Base-by-base conservation (phyloP, 2,888 invertebrate genomes). In the Xestia sexstrigata region DNA sequence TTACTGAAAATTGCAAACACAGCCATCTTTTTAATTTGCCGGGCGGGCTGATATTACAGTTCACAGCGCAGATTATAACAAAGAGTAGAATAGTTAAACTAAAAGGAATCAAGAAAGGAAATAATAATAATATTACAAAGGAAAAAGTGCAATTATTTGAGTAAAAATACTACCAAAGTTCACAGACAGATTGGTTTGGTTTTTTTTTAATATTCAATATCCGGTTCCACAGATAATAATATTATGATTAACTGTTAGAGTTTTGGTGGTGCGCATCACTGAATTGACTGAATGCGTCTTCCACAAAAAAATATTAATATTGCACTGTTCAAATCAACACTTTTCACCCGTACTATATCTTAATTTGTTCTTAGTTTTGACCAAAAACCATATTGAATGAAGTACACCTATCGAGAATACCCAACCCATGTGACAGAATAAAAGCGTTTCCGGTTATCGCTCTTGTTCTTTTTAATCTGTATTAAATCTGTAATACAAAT, bases 401-500 rank as follows among this genome's bases (percentile, higher is more conserved):
- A 66, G 23, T 8, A 8, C 45, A 60, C 9, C 20, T 62, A 63
- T 39, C 78, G 55, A 78, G 79, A 49, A 67, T 80, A 67, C 11
- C 35, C 26, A 26, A 20, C 23, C 3, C 15, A 30, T 23, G 45
- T 35, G 42, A 82, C 39, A 70, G 55, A 62, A n/a, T 35, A 58
- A 68, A 47, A 55, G 6, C 26, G n/a, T 65, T 26, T 45, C 13
- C n/a, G 1, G 13, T 47, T 13, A n/a, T 39, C 11, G 47, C 13
- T 13, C 20, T 15, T 23, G 15, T 13, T 81, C 23, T 65, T 69
- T 71, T 47, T 78, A 65, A 65, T 73, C 83, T 83, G 80, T 84
- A 72, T 73, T 75, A 79, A 65, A 65, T 73, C 83, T 83, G 80
- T 84, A 72, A 71, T 75, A 79, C 66, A 82, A 88, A 90, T 91